Conservation (phyloP, 1,140 invertebrate genomes). For the Gerris buenoi region DNA sequence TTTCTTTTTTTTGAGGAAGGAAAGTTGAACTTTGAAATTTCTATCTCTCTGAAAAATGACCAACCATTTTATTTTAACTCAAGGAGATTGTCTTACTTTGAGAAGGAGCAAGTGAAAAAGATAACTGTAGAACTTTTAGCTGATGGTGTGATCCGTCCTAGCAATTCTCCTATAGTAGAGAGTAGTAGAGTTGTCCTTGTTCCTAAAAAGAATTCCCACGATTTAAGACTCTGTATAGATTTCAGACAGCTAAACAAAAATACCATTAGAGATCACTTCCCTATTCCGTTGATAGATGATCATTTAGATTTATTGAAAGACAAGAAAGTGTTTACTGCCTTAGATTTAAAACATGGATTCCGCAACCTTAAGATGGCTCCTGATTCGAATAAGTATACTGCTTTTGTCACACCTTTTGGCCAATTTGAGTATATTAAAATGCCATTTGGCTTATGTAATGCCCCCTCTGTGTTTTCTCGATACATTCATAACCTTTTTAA, state of each 20-base stretch:
- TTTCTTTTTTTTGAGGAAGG: not conserved
- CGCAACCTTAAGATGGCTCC: constrained; percentile 1
- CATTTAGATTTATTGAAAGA: constrained; percentile 4
- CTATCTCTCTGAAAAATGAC: not conserved
- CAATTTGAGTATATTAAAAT: constrained; percentile 22
- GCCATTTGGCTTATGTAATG: constrained; percentile 23
- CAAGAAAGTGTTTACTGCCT: constrained; percentile 1
- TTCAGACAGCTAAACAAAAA: constrained; percentile 30
- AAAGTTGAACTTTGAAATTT: not conserved
- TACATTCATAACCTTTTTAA: constrained; percentile 23
- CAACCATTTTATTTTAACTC: constrained; percentile 1
- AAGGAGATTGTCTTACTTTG: not conserved
- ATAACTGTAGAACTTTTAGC: not conserved
- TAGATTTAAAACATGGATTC: constrained; percentile 5
- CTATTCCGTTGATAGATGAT: constrained; percentile 25
- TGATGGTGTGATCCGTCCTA: constrained; percentile 7
- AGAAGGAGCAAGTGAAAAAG: not conserved
- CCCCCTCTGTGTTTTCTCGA: constrained; percentile 20
- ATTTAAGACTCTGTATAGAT: constrained; percentile 17
- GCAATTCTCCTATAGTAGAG: constrained; percentile 12
- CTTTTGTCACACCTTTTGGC: constrained; percentile 5
- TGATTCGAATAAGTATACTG: constrained; percentile 5
- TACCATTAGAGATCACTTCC: constrained; percentile 27
- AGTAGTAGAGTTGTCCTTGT: constrained; percentile 14
- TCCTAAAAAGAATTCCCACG: constrained; percentile 15